A percentile compares a stretch with the other conserved stretches of the same genome.
phyloP scores from a whole-genome alignment of 2,797 vertebrate genomes.

The Mus minutoides region DNA sequence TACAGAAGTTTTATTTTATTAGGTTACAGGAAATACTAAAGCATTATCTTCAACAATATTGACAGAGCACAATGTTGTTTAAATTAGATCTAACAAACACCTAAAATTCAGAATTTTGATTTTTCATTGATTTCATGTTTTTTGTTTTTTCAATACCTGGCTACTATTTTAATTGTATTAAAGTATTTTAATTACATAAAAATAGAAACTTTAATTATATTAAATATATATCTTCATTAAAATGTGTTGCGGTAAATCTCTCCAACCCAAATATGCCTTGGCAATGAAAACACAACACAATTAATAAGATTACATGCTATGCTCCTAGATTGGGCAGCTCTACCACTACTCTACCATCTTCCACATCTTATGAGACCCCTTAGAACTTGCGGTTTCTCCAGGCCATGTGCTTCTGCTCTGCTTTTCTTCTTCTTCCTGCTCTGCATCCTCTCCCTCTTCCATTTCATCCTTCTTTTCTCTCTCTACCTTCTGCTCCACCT shows the following conservation, averaged over 20 bases:
- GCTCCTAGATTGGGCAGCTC: no score
- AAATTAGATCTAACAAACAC: conserved; percentile 11
- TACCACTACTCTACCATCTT: no score
- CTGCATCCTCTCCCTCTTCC: no score
- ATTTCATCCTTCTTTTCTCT: no score
- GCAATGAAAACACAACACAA: no score
- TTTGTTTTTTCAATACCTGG: background rate
- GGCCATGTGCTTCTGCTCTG: no score
- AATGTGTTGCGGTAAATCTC: background rate
- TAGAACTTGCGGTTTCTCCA: no score
- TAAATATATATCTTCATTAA: conserved; percentile 33
- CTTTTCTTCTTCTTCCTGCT: no score
- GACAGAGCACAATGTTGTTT: background rate
- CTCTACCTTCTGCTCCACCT: no score
- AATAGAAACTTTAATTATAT: conserved; percentile 36
- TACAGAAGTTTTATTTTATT: background rate
- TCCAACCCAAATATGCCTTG: no score
- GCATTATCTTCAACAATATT: conserved; percentile 36
- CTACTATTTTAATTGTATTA: conserved; percentile 8
- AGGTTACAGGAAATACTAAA: background rate
- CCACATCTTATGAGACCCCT: no score
- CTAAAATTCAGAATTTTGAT: conserved; percentile 17
- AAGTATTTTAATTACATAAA: background rate
- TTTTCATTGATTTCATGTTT: background rate
- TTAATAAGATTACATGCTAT: no score